Base-by-base conservation (phyloP, 2,113 vertebrate species). In the Rousettus leschenaultii region DNA sequence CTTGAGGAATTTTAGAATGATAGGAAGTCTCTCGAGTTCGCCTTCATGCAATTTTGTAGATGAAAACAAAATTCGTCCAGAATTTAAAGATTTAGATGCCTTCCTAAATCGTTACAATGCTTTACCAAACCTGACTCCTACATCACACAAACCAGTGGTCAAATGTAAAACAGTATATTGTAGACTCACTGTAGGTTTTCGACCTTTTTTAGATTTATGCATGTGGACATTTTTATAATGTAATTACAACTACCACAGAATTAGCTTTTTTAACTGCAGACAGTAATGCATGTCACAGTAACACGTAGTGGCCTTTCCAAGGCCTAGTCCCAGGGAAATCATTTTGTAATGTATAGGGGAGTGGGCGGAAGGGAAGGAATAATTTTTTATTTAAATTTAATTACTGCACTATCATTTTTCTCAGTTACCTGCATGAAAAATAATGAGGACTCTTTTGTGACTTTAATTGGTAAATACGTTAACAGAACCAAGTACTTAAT, bases 281-380 rank as follows among this genome's bases (percentile, higher is more conserved):
- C 97, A 99, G 98, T 99, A 99, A 99, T 99, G 99, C 99, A 99
- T 99, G 99, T 99, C 99, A 99, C 98, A 98, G 98, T 98, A 98
- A 93, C 96, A 97, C 63, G 95, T 95, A 98, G 97, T 98, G 98
- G 98, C 98, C 98, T 98, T 98, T 98, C 98, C 95, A 97, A 98
- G 98, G 98, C 98, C 98, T 98, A 96, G 97, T 97, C 98, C 98
- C 98, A 98, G 98, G 97, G 97, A 86, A 80, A 66, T 95, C 97
- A 96, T 98, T 96, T 97, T 97, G 95, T 98, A 19, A 97, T 88
- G 93, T 98, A 92, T 93, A 96, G 97, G 96, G 97, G 93, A 96
- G 96, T 65, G 97, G 95, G 97, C 70, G 95, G 96, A 95, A 97
- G 97, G 98, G 96, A 96, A 98, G 98, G 98, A 98, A 97, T 98